These are phyloP conservation scores for Carassius auratus DNA, from an alignment of 2,113 vertebrate species.

Conservation along the genomic window DNA sequence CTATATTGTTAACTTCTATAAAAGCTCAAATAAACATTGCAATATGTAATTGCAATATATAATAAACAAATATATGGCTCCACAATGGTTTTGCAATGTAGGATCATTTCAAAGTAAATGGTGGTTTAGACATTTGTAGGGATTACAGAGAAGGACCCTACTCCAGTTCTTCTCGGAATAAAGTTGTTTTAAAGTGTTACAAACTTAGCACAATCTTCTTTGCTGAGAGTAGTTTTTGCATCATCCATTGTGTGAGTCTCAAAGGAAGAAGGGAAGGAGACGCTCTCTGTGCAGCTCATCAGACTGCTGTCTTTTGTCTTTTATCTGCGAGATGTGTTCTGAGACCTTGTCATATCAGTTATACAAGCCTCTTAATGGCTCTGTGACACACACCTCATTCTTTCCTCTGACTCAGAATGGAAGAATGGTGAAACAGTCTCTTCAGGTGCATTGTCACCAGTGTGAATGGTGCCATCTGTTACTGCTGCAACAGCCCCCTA, in stretches of 20 bases:
- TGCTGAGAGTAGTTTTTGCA: slow-evolving; percentile 6
- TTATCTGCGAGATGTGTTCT: slow-evolving; percentile 10
- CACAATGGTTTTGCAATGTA: too few species aligned
- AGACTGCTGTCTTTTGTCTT: slow-evolving; percentile 16
- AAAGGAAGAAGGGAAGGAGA: neutral
- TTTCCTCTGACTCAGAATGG: neutral
- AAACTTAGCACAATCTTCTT: neutral
- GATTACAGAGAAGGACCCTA: too few species aligned
- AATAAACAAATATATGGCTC: too few species aligned
- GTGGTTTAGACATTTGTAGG: neutral
- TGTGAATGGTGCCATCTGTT: slow-evolving; percentile 6
- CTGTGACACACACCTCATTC: neutral
- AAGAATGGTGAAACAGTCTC: slow-evolving; percentile 9
- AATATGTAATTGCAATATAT: too few species aligned
- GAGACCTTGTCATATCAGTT: slow-evolving; percentile 10
- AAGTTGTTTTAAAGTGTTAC: neutral
- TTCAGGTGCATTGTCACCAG: neutral
- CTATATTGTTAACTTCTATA: too few species aligned
- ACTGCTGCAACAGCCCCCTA: neutral
- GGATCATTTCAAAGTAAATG: too few species aligned
- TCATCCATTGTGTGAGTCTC: slow-evolving; percentile 11
- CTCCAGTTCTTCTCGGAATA: neutral
- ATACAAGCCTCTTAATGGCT: slow-evolving; percentile 1
- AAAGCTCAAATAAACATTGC: too few species aligned
- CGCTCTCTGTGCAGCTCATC: neutral